Evolutionary conservation across 2,113 vertebrate genomes (phyloP).

Genomic region (Atractosteus spatula): DNA sequence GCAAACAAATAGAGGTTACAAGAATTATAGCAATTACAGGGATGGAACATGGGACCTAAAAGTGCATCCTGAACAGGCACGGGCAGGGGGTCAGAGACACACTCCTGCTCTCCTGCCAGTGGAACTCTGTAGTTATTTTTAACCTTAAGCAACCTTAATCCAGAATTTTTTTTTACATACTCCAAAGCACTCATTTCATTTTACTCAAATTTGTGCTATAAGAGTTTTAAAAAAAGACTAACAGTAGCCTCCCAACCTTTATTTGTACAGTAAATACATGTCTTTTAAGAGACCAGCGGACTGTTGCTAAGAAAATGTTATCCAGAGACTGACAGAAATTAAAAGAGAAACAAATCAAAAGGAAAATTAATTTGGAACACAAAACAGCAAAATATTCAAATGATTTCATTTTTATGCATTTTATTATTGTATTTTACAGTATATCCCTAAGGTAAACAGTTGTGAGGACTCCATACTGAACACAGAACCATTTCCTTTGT

Average conservation of each 20-base stretch:
- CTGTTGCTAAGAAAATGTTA: slow-evolving; percentile 2
- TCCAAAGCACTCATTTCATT: too few relatives aligned
- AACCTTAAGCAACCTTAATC: too few relatives aligned
- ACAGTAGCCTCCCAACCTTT: not conserved
- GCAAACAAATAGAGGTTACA: too few relatives aligned
- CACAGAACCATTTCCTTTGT: not conserved
- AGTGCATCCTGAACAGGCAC: too few relatives aligned
- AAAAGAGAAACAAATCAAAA: not conserved
- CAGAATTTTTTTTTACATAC: too few relatives aligned
- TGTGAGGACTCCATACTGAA: not conserved
- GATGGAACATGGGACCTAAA: too few relatives aligned
- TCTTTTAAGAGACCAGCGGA: not conserved
- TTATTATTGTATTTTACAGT: not conserved
- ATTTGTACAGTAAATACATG: not conserved
- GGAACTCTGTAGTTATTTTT: too few relatives aligned
- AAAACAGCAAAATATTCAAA: not conserved
- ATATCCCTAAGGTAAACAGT: not conserved
- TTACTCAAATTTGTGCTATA: too few relatives aligned
- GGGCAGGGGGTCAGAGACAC: too few relatives aligned
- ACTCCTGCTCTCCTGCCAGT: too few relatives aligned
- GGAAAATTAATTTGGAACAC: not conserved
- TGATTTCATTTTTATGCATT: not conserved
- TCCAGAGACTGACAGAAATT: slow-evolving; percentile 3
- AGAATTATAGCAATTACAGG: too few relatives aligned
- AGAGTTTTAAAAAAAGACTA: not conserved